Evolutionary conservation across 2,113 vertebrate genomes (phyloP).

Genomic region (Oncorhynchus mykiss): DNA sequence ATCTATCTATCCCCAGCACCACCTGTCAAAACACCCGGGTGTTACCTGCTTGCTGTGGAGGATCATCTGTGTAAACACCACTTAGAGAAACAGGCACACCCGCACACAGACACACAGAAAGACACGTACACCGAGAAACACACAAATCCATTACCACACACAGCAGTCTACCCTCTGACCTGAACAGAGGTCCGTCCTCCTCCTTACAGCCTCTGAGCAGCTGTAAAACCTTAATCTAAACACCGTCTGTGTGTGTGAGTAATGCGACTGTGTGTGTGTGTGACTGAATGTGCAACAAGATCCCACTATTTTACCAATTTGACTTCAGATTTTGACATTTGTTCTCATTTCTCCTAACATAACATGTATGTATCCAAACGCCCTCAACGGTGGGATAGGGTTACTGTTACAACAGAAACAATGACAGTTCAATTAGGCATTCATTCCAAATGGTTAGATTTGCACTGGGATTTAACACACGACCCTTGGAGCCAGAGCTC

Average conservation of each 20-base stretch:
- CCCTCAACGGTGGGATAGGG: no score
- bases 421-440: no score
- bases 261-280: no score
- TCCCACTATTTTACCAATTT: no score
- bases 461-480: no score
- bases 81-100: not conserved
- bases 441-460: no score
- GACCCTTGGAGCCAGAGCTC: no score
- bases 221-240: not conserved
- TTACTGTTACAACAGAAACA: no score
- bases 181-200: not conserved
- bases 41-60: slow-evolving; percentile 7
- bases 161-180: slow-evolving; percentile 14
- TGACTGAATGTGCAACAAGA: no score
- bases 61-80: slow-evolving; percentile 14
- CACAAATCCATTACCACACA: slow-evolving; percentile 5
- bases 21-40: slow-evolving; percentile 17
- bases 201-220: not conserved
- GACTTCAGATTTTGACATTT: no score
- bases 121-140: not conserved
- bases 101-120: not conserved
- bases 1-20: not conserved
- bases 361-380: no score
- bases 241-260: slow-evolving; percentile 7
- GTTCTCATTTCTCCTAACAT: no score